Evolutionary conservation across 2,888 invertebrate species (phyloP), one percentile per base, ranked within the genome.

Genomic region (Synergus japonicus): DNA sequence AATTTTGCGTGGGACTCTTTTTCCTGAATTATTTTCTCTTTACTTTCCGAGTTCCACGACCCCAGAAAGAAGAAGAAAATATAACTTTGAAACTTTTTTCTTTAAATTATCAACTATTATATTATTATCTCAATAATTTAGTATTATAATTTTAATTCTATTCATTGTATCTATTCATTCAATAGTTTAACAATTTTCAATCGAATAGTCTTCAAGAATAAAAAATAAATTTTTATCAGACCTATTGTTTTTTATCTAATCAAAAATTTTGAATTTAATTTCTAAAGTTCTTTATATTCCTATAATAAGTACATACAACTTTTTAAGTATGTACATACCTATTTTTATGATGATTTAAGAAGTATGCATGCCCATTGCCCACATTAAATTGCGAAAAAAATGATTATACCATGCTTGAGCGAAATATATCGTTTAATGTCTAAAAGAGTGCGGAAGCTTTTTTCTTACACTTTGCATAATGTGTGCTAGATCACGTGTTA

Each of bases 401-500:
- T 67, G 46, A 13, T 15, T 13, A 67, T 46, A 67, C 12, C 22
- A n/a, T n/a, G n/a, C n/a, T n/a, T n/a, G n/a, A n/a, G n/a, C n/a
- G n/a, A n/a, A n/a, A n/a, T n/a, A n/a, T n/a, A 67, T 46, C 13
- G 22, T 46, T 67, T 22, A 5, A 22, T 67, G 13, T 22, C 22
- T 67, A 22, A 67, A 46, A 67, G 44, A 46, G 22, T 4, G 2
- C 13, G 22, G 22, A 67, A 67, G 10, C 44, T 22, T 46, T 67
- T 67, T 29, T 29, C 46, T 67, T 46, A 12, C 2, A 67, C 22
- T 46, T 67, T 67, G 15, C 67, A 46, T 67, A 67, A 46, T 29
- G 13, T 22, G 67, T 13, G 44, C 13, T 29, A 13, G 63, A 63
- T 63, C 18, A 63, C 63, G 63, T 29, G 63, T 63, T 10, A 63